These are phyloP conservation scores for Nothocercus julius DNA, from an alignment of 2,113 vertebrate genomes.

Conservation along the genomic window DNA sequence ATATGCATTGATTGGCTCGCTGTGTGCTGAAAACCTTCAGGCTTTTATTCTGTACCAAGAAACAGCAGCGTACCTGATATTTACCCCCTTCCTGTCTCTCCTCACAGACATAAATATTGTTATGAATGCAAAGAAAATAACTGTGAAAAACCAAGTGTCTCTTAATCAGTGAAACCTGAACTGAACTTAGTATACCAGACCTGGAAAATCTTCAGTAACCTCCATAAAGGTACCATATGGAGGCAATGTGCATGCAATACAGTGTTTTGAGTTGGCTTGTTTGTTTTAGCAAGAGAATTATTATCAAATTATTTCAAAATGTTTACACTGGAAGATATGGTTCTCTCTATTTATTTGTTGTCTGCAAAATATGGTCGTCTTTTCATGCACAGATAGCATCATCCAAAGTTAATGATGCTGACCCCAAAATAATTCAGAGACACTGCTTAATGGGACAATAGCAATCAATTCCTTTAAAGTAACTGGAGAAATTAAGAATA, in stretches of 20 bases:
- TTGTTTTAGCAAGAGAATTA: conserved; percentile 41
- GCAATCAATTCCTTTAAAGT: conserved; percentile 53
- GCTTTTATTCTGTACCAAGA: not conserved
- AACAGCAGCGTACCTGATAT: not conserved
- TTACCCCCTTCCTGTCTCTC: not conserved
- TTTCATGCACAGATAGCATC: conserved; percentile 19
- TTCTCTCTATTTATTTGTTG: conserved; percentile 40
- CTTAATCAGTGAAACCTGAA: conserved; percentile 35
- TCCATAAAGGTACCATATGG: not conserved
- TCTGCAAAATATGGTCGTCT: conserved; percentile 37
- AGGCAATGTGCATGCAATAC: not conserved
- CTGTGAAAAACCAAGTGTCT: conserved; percentile 29
- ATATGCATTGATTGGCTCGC: not conserved
- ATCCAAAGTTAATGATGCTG: not conserved
- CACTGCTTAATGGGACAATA: conserved; percentile 30
- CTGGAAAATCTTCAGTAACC: conserved; percentile 37
- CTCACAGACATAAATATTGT: not conserved
- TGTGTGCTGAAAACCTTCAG: not conserved
- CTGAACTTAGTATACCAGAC: conserved; percentile 21
- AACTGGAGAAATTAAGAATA: conserved; percentile 61
- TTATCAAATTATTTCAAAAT: conserved; percentile 58
- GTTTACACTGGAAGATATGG: conserved; percentile 4
- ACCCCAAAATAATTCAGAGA: conserved; percentile 21
- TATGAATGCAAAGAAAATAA: conserved; percentile 31
- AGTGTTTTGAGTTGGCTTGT: not conserved